Evolutionary conservation across 1,140 invertebrate genomes (phyloP).

Genomic region (Matsumurasca onukii): DNA sequence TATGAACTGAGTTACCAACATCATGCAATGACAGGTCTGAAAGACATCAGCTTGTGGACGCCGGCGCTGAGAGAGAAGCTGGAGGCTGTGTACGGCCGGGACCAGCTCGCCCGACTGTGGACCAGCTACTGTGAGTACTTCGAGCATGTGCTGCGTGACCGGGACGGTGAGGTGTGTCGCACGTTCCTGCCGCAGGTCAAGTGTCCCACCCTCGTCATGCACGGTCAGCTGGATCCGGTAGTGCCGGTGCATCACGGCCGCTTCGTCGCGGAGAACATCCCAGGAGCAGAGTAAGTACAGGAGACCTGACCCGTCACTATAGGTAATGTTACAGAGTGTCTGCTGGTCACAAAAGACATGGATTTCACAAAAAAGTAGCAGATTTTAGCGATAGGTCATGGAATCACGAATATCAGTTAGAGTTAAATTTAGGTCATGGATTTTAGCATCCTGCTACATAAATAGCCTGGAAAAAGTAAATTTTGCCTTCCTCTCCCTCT

Average conservation of each 20-base stretch:
- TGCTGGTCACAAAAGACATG: too few species aligned
- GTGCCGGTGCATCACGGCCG: constrained; percentile 70
- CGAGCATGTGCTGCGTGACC: not conserved
- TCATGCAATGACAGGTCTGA: constrained; percentile 54
- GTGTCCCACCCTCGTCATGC: constrained; percentile 76
- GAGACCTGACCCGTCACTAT: too few species aligned
- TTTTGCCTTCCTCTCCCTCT: too few species aligned
- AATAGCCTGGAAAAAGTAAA: not conserved
- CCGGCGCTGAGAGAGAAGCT: constrained; percentile 71
- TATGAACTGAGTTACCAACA: too few species aligned
- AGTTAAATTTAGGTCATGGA: not conserved
- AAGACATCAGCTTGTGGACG: constrained; percentile 78
- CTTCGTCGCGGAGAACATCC: constrained; percentile 70
- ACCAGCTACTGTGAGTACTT: constrained; percentile 39
- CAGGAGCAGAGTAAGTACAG: constrained; percentile 58
- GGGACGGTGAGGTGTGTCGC: constrained; percentile 58
- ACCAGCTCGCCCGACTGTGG: constrained; percentile 69
- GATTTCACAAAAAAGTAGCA: not conserved
- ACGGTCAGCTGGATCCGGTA: constrained; percentile 78
- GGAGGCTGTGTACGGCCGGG: constrained; percentile 71
- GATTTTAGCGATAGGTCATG: not conserved
- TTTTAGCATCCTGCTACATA: not conserved
- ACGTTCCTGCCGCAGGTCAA: constrained; percentile 59
- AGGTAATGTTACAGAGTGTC: too few species aligned
- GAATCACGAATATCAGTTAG: not conserved